phyloP scores from a whole-genome alignment of 2,797 vertebrate species.

The Botia almorhae region DNA sequence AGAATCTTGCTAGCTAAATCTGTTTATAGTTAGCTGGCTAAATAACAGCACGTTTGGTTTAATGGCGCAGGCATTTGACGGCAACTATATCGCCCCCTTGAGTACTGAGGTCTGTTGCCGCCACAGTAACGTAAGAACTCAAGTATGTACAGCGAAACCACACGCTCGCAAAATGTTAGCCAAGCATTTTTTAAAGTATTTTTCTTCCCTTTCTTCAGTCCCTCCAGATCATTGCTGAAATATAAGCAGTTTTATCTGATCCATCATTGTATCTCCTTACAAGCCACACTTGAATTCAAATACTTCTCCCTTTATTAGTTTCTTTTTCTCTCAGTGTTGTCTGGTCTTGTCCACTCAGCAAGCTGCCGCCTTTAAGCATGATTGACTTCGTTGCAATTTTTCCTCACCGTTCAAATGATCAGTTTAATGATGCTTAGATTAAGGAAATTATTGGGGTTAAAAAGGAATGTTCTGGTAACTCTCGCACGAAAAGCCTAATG shows the following conservation, averaged over 20 bases:
- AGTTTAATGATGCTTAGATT: conserved; percentile 17
- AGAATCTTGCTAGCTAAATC: not conserved
- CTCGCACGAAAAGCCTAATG: not conserved
- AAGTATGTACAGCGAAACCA: not conserved
- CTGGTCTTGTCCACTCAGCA: conserved; percentile 38
- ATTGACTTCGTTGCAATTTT: conserved; percentile 11
- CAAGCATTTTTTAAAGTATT: not conserved
- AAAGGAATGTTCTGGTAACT: not conserved
- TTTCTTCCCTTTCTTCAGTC: not conserved
- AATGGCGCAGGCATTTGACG: not conserved
- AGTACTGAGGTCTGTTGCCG: not conserved
- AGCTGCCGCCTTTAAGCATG: conserved; percentile 24
- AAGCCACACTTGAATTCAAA: conserved; percentile 62
- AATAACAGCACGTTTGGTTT: not conserved
- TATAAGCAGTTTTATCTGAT: conserved; percentile 59
- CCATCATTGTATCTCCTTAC: conserved; percentile 66
- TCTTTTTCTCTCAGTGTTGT: conserved; percentile 46
- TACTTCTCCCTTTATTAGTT: conserved; percentile 70
- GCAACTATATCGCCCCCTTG: conserved; percentile 12
- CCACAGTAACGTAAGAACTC: not conserved
- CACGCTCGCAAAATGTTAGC: not conserved
- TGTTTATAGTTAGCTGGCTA: not conserved
- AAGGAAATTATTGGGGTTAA: conserved; percentile 3
- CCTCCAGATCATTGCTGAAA: not conserved
- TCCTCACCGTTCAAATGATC: conserved; percentile 5